Evolutionary conservation across 2,797 vertebrate genomes (phyloP), one percentile per base, ranked within the genome.

Genomic region (Karalla daura): DNA sequence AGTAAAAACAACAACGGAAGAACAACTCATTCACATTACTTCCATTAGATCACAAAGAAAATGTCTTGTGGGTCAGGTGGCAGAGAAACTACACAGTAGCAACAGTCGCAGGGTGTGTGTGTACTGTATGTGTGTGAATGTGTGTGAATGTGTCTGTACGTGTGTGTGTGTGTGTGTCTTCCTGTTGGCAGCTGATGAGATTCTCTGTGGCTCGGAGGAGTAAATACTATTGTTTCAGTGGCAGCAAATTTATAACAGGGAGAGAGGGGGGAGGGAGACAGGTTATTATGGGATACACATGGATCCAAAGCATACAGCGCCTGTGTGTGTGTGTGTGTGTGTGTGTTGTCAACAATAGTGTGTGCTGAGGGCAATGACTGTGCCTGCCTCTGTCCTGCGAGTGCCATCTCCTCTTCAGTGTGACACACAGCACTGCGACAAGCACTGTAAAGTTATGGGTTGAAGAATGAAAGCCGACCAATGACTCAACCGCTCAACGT

Each of bases 141-240:
- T 56, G 43, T 61, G 74, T 70, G 67, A 61, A 25, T 45, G 45
- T 54, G 40, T 53, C 30, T 60, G 35, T 58, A 39, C 37, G 32
- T 46, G 24, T 35, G 15, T 35, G 17, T 67, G 46, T 47, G 47
- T 66, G 56, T 63, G 12, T 53, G 72, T 77, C 73, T 88, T 89
- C 83, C 88, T 89, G 86, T 81, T 86, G 83, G 82, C 72, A 73
- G 68, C 58, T 71, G 77, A 75, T 37, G 78, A 74, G 81, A 83
- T 85, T 79, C 68, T 89, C 76, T 61, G 53, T n/a, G 35, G 49
- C 33, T 74, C 84, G 66, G 62, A 45, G 30, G 67, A 61, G 75
- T 91, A 87, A 86, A 88, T 84, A 83, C 85, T 85, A 89, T 91
- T 90, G 89, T 92, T 90, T 86, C 74, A 84, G 63, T n/a, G 11